phyloP scores from a whole-genome alignment of 2,888 invertebrate species.

The Malacosoma neustria region DNA sequence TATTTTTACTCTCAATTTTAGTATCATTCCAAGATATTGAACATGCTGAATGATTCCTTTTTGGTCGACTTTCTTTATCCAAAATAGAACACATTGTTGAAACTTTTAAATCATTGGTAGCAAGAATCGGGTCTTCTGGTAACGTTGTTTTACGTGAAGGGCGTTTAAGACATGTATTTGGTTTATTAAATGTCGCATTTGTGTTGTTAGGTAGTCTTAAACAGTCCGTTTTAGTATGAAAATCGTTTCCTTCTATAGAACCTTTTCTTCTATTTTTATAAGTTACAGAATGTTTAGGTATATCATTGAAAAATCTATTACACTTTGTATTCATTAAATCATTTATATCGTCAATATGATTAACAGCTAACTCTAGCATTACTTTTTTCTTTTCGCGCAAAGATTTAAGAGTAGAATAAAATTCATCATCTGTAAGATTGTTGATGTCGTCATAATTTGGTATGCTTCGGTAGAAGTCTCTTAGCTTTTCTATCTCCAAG shows the following conservation, averaged over 20 bases:
- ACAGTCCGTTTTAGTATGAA: conserved; percentile 13
- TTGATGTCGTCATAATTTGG: conserved; percentile 86
- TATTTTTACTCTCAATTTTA: conserved; percentile 41
- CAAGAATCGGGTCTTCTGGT: not conserved
- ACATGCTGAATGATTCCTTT: conserved; percentile 58
- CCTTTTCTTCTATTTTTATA: conserved; percentile 23
- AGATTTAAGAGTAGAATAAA: conserved; percentile 80
- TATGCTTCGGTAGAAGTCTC: conserved; percentile 85
- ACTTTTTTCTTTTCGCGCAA: conserved; percentile 78
- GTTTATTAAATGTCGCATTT: conserved; percentile 14
- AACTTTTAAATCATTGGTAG: conserved; percentile 23
- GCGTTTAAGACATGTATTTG: conserved; percentile 28
- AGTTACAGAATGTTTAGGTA: conserved; percentile 12
- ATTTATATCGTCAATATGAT: conserved; percentile 39
- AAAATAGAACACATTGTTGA: conserved; percentile 12
- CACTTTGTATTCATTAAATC: conserved; percentile 22
- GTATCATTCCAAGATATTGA: conserved; percentile 66
- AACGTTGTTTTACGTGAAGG: conserved; percentile 17
- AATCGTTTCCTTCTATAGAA: conserved; percentile 19
- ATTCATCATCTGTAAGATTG: conserved; percentile 83
- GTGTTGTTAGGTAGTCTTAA: conserved; percentile 11
- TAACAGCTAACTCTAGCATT: conserved; percentile 47
- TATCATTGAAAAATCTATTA: conserved; percentile 1
- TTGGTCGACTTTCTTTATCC: conserved; percentile 26
- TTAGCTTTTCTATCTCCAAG: conserved; percentile 73